Evolutionary conservation across 2,888 invertebrate genomes (phyloP), one percentile per base, ranked within the genome.

Genomic region (Macrosoma leucophasiata): DNA sequence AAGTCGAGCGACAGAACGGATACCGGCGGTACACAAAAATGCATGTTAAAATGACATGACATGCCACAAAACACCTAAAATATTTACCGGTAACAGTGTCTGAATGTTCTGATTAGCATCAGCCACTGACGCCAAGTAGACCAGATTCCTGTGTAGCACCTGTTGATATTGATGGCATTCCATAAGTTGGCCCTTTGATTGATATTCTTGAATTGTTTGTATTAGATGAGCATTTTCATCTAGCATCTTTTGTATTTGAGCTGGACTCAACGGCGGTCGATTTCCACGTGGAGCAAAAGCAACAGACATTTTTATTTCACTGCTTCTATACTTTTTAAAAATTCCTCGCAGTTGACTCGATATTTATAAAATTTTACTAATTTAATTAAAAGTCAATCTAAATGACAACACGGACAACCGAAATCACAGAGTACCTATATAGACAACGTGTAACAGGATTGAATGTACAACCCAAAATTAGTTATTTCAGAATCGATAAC

Each of bases 161-260:
- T 97, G 95, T 68, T 98, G 97, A 71, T 95, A 96, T 84, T 95
- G 95, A 69, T 95, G 89, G 63, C 95, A 95, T 85, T 98, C 97
- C 75, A 94, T 91, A 11, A 92, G 86, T 72, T 97, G 97, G 39
- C 97, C 98, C 85, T 96, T 96, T 48, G 90, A 93, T 81, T 98
- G 98, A 78, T 92, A 97, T 55, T 98, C 98, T 72, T 96, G 94
- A 62, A 98, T 97, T 5, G 96, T 95, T 85, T 97, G 96, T 58
- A 98, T 98, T 24, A 98, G 87, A 68, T 97, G 96, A 54, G 94
- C 94, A 74, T 98, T 98, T 79, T 98, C 98, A 84, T 98, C 98
- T 40, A 98, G 86, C 90, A 98, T 92, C 89, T 97, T 95, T 72
- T 96, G 95, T 57, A 96, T 93, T 76, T 94, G 94, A 28, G 91